A percentile compares a stretch with the other conserved stretches of the same genome.
These are phyloP conservation scores for Carpatolechia fugitivella DNA, from an alignment of 2,888 invertebrate genomes.

Conservation along the genomic window DNA sequence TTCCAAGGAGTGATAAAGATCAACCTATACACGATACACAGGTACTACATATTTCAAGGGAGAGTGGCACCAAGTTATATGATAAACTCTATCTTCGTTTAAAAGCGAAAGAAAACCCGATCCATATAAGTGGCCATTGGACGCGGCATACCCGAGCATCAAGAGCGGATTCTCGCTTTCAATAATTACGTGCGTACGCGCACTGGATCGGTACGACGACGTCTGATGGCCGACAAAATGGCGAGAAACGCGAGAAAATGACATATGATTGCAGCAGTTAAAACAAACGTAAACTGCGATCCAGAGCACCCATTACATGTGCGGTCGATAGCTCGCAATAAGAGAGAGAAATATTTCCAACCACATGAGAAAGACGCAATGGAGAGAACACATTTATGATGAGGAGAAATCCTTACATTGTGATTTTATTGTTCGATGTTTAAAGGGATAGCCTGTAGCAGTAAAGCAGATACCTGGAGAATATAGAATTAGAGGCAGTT, in stretches of 20 bases:
- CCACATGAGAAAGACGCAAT: not conserved
- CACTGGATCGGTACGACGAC: slow-evolving; percentile 38
- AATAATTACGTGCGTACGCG: slow-evolving; percentile 50
- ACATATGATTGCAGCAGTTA: slow-evolving; percentile 65
- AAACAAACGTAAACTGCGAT: slow-evolving; percentile 57
- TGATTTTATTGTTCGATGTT: not conserved
- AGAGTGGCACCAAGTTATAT: slow-evolving; percentile 16
- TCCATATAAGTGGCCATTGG: slow-evolving; percentile 26
- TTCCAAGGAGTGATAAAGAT: not conserved
- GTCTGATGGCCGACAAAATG: slow-evolving; percentile 52
- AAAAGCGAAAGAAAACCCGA: slow-evolving; percentile 33
- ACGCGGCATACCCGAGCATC: slow-evolving; percentile 35
- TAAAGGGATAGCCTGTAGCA: not conserved
- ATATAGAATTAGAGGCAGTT: not conserved
- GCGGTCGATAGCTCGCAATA: slow-evolving; percentile 33
- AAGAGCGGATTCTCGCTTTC: slow-evolving; percentile 47
- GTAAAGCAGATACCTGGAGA: not conserved
- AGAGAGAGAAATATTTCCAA: not conserved
- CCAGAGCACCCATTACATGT: slow-evolving; percentile 41
- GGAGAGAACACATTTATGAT: not conserved
- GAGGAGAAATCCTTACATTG: not conserved
- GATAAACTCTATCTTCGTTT: slow-evolving; percentile 20
- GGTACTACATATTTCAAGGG: slow-evolving; percentile 10
- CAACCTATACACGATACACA: slow-evolving; percentile 2
- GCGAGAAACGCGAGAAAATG: slow-evolving; percentile 63